Conservation (phyloP, 2,888 invertebrate species). For the Axea sp. region DNA sequence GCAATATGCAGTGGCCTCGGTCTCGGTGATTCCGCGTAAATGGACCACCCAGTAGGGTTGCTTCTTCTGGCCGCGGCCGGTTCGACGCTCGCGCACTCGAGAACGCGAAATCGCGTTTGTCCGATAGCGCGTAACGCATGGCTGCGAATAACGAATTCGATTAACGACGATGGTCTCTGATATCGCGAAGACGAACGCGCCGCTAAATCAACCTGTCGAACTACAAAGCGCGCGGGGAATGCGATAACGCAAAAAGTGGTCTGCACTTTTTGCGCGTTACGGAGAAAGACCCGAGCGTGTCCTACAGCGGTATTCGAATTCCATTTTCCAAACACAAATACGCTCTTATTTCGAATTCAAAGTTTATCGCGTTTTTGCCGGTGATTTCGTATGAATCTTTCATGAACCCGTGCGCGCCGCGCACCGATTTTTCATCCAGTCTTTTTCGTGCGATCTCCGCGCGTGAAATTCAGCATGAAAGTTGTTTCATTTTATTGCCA, state of each 20-base stretch:
- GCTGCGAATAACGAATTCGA: constrained; percentile 63
- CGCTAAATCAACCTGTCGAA: constrained; percentile 39
- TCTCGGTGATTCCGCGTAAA: constrained; percentile 57
- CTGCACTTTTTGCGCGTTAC: not conserved
- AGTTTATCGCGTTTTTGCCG: too few relatives aligned
- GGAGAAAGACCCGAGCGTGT: too few relatives aligned
- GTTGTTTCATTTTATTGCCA: too few relatives aligned
- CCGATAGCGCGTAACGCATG: constrained; percentile 61
- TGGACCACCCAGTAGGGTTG: constrained; percentile 60
- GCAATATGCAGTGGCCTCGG: constrained; percentile 57
- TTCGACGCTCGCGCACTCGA: constrained; percentile 54
- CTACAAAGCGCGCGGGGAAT: constrained; percentile 8
- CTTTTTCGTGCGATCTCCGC: too few relatives aligned
- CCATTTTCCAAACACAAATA: too few relatives aligned
- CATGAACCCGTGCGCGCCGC: too few relatives aligned
- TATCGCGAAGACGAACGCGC: constrained; percentile 19
- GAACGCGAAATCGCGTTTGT: constrained; percentile 54
- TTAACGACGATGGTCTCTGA: constrained; percentile 51
- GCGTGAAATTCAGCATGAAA: too few relatives aligned
- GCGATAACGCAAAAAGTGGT: constrained; percentile 19
- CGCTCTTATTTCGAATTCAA: too few relatives aligned
- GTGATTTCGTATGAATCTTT: too few relatives aligned
- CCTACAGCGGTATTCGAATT: too few relatives aligned
- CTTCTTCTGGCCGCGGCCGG: constrained; percentile 45
- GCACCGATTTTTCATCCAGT: too few relatives aligned